These are phyloP conservation scores for Tokudaia tokunoshimensis DNA, from an alignment of 2,797 vertebrate genomes.

Conservation along the genomic window DNA sequence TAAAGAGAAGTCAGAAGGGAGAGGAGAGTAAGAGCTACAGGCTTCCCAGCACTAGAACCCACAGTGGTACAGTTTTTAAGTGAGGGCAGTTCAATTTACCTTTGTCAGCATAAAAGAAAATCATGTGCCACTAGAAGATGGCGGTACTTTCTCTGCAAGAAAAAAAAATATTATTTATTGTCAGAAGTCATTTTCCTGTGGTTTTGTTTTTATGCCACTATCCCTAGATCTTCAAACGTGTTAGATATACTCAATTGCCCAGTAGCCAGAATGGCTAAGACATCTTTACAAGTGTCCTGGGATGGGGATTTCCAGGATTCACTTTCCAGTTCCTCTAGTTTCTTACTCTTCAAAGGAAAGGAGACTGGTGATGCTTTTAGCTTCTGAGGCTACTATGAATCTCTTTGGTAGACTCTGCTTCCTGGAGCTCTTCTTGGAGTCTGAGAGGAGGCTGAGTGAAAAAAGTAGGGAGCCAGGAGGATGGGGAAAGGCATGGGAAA, in stretches of 20 bases:
- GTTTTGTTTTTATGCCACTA: constrained; percentile 52
- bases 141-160: constrained; percentile 71
- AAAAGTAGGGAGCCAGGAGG: background rate
- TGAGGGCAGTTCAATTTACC: constrained; percentile 60
- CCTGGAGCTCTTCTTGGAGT: background rate
- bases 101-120: constrained; percentile 74
- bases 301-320: background rate
- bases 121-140: constrained; percentile 37
- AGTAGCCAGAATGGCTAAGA: background rate
- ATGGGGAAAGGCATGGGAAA: background rate
- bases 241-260: background rate
- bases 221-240: constrained; percentile 28
- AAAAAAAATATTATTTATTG: constrained; percentile 71
- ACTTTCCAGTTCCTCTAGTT: background rate
- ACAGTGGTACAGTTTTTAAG: background rate
- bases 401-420: background rate
- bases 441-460: background rate
- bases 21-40: constrained; percentile 13
- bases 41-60: background rate
- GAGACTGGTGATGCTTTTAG: background rate
- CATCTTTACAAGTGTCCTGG: background rate
- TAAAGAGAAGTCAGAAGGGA: background rate
- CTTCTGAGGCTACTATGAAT: background rate
- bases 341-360: background rate
- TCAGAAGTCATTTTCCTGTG: constrained; percentile 67